Conservation (phyloP, 1,140 invertebrate genomes). For the Leptoteleia sp. region DNA sequence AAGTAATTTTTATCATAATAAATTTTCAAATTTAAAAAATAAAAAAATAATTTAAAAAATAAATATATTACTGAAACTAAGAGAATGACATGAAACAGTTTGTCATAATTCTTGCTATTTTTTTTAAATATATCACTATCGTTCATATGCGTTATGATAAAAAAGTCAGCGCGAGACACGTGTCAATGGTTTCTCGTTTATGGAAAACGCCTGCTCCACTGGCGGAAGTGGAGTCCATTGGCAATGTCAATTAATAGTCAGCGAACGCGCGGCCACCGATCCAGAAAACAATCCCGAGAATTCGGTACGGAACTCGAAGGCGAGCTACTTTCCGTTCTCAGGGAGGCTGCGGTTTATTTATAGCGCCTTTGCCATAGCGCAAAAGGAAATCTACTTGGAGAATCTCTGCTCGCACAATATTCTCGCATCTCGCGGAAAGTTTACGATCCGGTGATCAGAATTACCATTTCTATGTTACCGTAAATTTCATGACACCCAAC, state of each 20-base stretch:
- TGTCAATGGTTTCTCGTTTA: conserved; percentile 51
- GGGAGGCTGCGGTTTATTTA: conserved; percentile 77
- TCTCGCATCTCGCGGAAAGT: conserved; percentile 20
- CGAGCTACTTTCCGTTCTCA: conserved; percentile 80
- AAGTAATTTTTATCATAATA: too few species aligned
- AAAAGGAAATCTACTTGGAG: conserved; percentile 68
- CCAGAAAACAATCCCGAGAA: conserved; percentile 77
- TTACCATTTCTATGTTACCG: conserved; percentile 37
- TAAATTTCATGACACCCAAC: conserved; percentile 33
- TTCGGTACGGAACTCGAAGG: conserved; percentile 77
- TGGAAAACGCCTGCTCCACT: conserved; percentile 40
- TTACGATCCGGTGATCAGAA: conserved; percentile 47
- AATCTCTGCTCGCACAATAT: conserved; percentile 60
- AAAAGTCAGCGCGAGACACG: conserved; percentile 22
- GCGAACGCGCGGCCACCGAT: conserved; percentile 59
- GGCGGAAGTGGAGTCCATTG: conserved; percentile 60
- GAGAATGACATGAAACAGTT: too few species aligned
- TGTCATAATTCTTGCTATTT: too few species aligned
- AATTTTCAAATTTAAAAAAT: too few species aligned
- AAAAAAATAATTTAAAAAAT: too few species aligned
- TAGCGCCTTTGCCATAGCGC: conserved; percentile 68
- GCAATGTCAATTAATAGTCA: conserved; percentile 60
- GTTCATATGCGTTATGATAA: conserved; percentile 13
- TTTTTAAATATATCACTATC: conserved; percentile 4
- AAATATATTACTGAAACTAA: too few species aligned